These are phyloP conservation scores for Pseudorhiza aurosa DNA, from an alignment of 30 jellyfish, hydroid and myxozoan species.

Conservation along the genomic window DNA sequence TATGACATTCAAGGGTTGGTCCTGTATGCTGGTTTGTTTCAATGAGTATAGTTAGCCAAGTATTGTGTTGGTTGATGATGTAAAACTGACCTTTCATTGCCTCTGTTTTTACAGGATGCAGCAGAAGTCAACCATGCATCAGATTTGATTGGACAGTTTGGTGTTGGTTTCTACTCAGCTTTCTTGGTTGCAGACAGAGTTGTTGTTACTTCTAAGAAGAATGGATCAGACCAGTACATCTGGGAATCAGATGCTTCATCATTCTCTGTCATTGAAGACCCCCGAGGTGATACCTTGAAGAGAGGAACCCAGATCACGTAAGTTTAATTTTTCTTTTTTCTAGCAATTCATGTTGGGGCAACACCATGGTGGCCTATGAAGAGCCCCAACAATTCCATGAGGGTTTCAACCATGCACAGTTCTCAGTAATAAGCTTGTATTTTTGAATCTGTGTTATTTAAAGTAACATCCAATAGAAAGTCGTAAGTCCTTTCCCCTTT, in stretches of 20 bases:
- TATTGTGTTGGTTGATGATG: too few species aligned
- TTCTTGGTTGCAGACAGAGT: constrained; percentile 99
- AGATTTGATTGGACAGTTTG: constrained; percentile 99
- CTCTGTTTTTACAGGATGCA: constrained; percentile 3
- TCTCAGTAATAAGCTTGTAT: too few species aligned
- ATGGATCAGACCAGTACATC: constrained; percentile 95
- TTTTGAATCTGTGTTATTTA: too few species aligned
- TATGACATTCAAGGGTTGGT: too few species aligned
- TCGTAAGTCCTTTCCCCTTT: too few species aligned
- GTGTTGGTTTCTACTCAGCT: constrained; percentile 99
- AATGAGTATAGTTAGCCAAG: too few species aligned
- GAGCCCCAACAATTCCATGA: too few species aligned
- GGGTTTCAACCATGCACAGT: too few species aligned
- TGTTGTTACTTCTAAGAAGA: constrained; percentile 95
- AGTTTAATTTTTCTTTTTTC: neutral
- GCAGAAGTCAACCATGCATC: constrained; percentile 78
- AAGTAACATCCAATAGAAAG: too few species aligned
- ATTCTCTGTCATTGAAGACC: constrained; percentile 97
- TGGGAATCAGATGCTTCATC: constrained; percentile 99
- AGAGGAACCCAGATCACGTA: constrained; percentile 98
- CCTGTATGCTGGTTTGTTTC: too few species aligned
- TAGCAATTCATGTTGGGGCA: neutral
- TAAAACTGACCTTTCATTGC: too few species aligned
- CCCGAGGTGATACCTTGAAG: constrained; percentile 98
- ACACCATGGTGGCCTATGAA: too few species aligned